A percentile compares a stretch with the other conserved stretches of the same genome.
Evolutionary conservation across 2,113 vertebrate genomes (phyloP).

Genomic region (Haliaeetus leucogaster): DNA sequence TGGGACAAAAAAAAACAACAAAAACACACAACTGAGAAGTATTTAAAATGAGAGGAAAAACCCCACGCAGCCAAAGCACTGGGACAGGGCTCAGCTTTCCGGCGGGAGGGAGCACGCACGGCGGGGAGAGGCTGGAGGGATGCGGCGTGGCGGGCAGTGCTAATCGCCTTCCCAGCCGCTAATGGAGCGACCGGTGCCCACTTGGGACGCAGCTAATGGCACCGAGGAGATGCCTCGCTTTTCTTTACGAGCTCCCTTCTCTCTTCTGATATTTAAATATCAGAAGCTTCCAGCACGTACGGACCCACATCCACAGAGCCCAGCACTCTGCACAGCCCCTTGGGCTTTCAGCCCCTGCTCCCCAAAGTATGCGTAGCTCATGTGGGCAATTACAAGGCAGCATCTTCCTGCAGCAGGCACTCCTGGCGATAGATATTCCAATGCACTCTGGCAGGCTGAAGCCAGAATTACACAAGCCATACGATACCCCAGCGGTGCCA

Average conservation of each 20-base stretch:
- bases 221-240: neutral
- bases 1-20: neutral
- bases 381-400: neutral
- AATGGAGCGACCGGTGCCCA: neutral
- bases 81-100: neutral
- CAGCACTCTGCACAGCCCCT: rapidly evolving
- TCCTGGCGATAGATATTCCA: neutral
- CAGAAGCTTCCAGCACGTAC: neutral
- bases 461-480: conserved; percentile 41
- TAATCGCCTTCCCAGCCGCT: neutral
- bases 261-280: neutral
- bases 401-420: neutral
- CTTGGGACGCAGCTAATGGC: neutral
- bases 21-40: neutral
- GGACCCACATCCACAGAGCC: rapidly evolving
- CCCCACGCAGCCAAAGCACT: neutral
- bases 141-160: neutral
- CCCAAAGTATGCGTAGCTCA: neutral
- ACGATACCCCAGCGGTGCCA: neutral
- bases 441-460: neutral
- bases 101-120: rapidly evolving
- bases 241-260: neutral
- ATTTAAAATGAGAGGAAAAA: conserved; percentile 32
- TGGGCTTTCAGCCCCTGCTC: neutral
- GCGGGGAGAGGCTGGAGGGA: neutral